A percentile compares a stretch with the other conserved stretches of the same genome.
phyloP scores from a whole-genome alignment of 2,797 vertebrate genomes.

The Anabas testudineus region DNA sequence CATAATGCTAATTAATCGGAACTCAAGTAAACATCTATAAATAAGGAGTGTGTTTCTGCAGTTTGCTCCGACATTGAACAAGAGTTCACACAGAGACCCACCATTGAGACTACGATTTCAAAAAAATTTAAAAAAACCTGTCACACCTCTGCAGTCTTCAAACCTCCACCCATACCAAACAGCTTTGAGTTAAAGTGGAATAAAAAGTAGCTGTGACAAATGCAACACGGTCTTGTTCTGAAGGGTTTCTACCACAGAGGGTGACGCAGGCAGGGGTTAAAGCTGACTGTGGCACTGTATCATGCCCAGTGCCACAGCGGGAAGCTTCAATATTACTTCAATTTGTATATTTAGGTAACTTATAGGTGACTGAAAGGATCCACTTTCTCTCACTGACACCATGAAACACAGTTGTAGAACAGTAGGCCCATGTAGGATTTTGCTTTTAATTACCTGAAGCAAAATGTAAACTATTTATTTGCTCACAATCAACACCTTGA shows the following conservation, averaged over 20 bases:
- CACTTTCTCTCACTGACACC: slow-evolving; percentile 8
- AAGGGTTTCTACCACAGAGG: slow-evolving; percentile 62
- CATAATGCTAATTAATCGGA: neutral
- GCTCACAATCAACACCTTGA: neutral
- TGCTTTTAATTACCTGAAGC: slow-evolving; percentile 7
- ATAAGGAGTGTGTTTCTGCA: slow-evolving; percentile 1
- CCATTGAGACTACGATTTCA: slow-evolving; percentile 39
- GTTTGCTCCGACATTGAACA: slow-evolving; percentile 22
- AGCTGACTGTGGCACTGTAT: slow-evolving; percentile 63
- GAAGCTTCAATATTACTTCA: slow-evolving; percentile 42
- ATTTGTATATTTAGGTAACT: slow-evolving; percentile 22
- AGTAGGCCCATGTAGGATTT: neutral
- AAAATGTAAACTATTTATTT: slow-evolving; percentile 3
- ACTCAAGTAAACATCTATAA: slow-evolving; percentile 22
- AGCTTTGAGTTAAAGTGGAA: slow-evolving; percentile 74
- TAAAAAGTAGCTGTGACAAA: slow-evolving; percentile 81
- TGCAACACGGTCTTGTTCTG: slow-evolving; percentile 75
- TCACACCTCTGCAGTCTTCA: slow-evolving; percentile 66
- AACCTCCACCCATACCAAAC: slow-evolving; percentile 71
- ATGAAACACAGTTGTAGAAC: slow-evolving; percentile 6
- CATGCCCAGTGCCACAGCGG: slow-evolving; percentile 67
- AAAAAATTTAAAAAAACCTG: slow-evolving; percentile 62
- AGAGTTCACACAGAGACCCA: slow-evolving; percentile 45
- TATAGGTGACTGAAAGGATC: slow-evolving; percentile 1
- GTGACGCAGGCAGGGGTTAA: slow-evolving; percentile 78